Evolutionary conservation across 2,797 vertebrate species (phyloP).

Genomic region (Phoxinus dragarum): DNA sequence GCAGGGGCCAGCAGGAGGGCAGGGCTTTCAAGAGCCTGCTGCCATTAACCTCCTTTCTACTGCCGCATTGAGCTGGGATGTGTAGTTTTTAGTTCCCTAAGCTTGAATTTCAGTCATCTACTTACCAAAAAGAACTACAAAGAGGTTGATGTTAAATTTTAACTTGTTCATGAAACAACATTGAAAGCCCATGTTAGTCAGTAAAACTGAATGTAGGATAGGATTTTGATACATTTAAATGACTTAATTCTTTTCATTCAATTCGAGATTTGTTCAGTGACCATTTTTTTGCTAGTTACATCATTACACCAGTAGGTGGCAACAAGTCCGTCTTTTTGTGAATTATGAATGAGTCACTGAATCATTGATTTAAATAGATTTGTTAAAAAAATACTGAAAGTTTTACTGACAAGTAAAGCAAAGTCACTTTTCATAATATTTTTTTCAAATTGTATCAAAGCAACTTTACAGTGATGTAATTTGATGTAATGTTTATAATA

Average conservation of each 20-base stretch:
- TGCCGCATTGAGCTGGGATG: conserved; percentile 47
- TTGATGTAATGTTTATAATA: not conserved
- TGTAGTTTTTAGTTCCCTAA: conserved; percentile 47
- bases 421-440: not conserved
- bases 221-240: not conserved
- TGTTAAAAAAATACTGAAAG: not conserved
- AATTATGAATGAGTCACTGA: not conserved
- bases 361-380: not conserved
- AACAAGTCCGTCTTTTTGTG: not conserved
- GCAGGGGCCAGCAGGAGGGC: conserved; percentile 51
- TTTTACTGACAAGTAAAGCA: not conserved
- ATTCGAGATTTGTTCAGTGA: not conserved
- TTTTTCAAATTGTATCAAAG: not conserved
- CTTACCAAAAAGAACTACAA: conserved; percentile 36
- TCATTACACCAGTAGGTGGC: not conserved
- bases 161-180: not conserved
- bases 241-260: not conserved
- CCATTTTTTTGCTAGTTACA: not conserved
- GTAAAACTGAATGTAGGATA: not conserved
- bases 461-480: not conserved
- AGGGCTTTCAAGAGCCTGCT: conserved; percentile 60
- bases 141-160: conserved; percentile 3
- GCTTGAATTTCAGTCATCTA: not conserved
- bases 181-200: not conserved
- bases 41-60: conserved; percentile 57